Evolutionary conservation across 2,113 vertebrate species (phyloP).

Genomic region (human): GRCh38 chr3:179660501-179661000

Average conservation of each 20-base stretch:
- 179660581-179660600: not conserved
- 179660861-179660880: not conserved
- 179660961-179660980: not conserved
- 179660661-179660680: not conserved
- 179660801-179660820: not conserved
- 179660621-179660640: not conserved
- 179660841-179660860: constrained; percentile 11
- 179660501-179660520: not conserved
- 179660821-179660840: not conserved
- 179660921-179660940: not conserved
- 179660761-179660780: not conserved
- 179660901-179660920: not conserved
- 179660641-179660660: not conserved
- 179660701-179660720: not conserved
- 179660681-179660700: not conserved
- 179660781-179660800: not conserved
- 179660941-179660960: not conserved
- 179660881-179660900: not conserved
- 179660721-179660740: not conserved
- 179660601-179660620: not conserved
- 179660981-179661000: not conserved
- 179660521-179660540: not conserved
- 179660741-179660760: not conserved
- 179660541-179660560: not conserved
- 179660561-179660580: not conserved